Evolutionary conservation across 2,888 invertebrate genomes (phyloP), one percentile per base, ranked within the genome.

Genomic region (Zaprionus lineosus): DNA sequence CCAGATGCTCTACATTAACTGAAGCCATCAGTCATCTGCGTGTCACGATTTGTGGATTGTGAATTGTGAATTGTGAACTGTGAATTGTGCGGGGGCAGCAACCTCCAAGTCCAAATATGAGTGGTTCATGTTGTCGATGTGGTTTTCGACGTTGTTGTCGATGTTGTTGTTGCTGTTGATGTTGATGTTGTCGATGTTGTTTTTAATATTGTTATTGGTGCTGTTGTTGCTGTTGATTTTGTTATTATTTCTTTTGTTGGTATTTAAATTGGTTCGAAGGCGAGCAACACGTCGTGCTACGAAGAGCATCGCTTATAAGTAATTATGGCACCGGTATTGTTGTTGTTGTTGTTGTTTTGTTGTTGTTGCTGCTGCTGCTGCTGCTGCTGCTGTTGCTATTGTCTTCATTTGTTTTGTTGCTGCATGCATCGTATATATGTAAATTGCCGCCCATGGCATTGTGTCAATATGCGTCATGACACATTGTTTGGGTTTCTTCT

Each of bases 71-170:
- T 41, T 36, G 51, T 51, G 63, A 60, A 58, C 62, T 63, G 63
- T 61, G 57, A 72, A 67, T 56, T 19, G 37, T 72, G 78, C 73
- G 78, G 78, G 85, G 85, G 78, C 79, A 68, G 85, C 62, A 71
- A 65, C 85, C 78, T 84, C 68, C 76, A 67, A 60, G 55, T 43
- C 61, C 74, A 75, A 78, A 84, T 70, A 67, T 46, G 60, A 55
- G 29, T 11, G 52, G 24, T 43, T 33, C 43, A 55, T 21, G 8
- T 39, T 9, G 19, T 44, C 29, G 51, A 41, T 43, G 36, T 33
- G 15, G 43, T 57, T 50, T 31, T 29, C 24, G 40, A 36, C n/a
- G 9, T 28, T 26, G 21, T 44, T 11, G 8, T 8, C 41, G 40
- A 33, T 51, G 60, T 63, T 56, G 16, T 44, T 33, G 51, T 50